Evolutionary conservation across 1,140 invertebrate species (phyloP).

Genomic region (Apis laboriosa): DNA sequence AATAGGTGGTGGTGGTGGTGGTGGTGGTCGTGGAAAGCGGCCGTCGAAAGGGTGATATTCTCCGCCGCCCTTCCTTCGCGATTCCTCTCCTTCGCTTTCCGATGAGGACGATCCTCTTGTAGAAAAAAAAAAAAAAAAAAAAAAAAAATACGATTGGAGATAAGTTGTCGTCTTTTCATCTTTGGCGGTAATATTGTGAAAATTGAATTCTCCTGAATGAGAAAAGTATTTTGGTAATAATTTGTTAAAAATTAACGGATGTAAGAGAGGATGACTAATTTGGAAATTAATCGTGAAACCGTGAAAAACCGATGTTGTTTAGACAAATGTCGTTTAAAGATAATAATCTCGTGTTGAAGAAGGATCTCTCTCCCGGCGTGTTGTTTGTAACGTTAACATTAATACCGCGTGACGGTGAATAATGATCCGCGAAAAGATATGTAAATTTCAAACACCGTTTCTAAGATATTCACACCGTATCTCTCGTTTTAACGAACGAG

Average conservation of each 20-base stretch:
- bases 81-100: slow-evolving; percentile 55
- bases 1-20: slow-evolving; percentile 34
- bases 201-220: not conserved
- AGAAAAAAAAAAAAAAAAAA: too few species aligned
- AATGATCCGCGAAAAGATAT: slow-evolving; percentile 30
- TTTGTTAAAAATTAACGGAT: too few species aligned
- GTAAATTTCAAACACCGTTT: slow-evolving; percentile 25
- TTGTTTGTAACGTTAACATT: slow-evolving; percentile 3
- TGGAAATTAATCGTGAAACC: not conserved
- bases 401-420: slow-evolving; percentile 10
- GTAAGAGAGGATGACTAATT: not conserved
- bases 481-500: slow-evolving; percentile 25
- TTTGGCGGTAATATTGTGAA: too few species aligned
- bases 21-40: slow-evolving; percentile 68
- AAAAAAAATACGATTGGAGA: too few species aligned
- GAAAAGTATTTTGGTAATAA: not conserved
- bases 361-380: not conserved
- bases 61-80: slow-evolving; percentile 51
- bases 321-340: not conserved
- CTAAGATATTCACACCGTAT: slow-evolving; percentile 11
- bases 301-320: not conserved
- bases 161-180: too few species aligned
- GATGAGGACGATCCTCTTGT: not conserved
- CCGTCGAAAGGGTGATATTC: slow-evolving; percentile 73
- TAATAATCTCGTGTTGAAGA: too few species aligned